Percentiles rank a stretch among this genome's conserved stretches.
phyloP scores from a whole-genome alignment of 2,797 vertebrate species.

The Trachurus trachurus region DNA sequence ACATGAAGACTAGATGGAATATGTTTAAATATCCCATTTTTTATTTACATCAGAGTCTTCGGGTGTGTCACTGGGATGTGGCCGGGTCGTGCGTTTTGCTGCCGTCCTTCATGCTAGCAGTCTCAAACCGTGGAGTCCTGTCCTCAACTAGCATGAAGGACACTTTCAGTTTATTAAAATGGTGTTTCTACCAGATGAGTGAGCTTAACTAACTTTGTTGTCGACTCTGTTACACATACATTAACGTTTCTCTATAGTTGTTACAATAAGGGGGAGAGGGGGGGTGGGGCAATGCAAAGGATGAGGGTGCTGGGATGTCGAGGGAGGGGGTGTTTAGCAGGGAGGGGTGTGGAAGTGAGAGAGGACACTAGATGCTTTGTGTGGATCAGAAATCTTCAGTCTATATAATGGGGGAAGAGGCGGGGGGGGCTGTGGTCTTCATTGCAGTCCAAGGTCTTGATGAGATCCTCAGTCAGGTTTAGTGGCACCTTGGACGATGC shows the following conservation, averaged over 20 bases:
- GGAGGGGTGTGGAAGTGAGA: constrained; percentile 35
- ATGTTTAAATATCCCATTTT: constrained; percentile 36
- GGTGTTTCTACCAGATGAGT: constrained; percentile 50
- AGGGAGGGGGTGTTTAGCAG: background rate
- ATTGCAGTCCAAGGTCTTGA: constrained; percentile 29
- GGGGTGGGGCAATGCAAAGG: constrained; percentile 21
- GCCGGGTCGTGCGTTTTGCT: constrained; percentile 4
- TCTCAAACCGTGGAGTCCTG: constrained; percentile 48
- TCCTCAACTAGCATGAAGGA: constrained; percentile 25
- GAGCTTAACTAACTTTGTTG: constrained; percentile 31
- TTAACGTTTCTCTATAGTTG: constrained; percentile 53
- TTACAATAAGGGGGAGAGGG: constrained; percentile 12
- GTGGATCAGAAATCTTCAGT: constrained; percentile 23
- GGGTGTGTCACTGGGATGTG: constrained; percentile 18
- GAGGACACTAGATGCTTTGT: constrained; percentile 31
- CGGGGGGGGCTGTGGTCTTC: constrained; percentile 21
- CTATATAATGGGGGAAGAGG: background rate
- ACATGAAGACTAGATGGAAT: constrained; percentile 34
- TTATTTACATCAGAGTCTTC: constrained; percentile 65
- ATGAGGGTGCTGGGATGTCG: constrained; percentile 25
- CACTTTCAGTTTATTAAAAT: constrained; percentile 37
- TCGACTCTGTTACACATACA: constrained; percentile 49
- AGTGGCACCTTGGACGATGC: constrained; percentile 36
- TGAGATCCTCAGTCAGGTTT: constrained; percentile 34
- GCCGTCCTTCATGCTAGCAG: constrained; percentile 48